Evolutionary conservation across 2,113 vertebrate genomes (phyloP).

Genomic region (Neomonachus schauinslandi): DNA sequence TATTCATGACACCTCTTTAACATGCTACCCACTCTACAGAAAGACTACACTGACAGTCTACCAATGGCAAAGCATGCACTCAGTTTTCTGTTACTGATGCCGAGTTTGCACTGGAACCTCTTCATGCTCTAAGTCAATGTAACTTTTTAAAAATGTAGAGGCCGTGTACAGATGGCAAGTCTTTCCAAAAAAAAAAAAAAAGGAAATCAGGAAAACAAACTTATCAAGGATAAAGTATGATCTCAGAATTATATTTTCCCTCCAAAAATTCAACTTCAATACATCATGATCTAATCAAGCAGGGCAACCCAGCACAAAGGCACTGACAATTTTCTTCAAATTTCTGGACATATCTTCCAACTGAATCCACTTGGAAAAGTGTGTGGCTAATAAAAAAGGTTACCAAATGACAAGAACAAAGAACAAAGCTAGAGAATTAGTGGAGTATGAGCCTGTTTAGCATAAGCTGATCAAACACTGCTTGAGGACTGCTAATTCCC

Average conservation of each 20-base stretch:
- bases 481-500: neutral
- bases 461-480: neutral
- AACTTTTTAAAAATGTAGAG: neutral
- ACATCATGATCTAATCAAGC: neutral
- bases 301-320: neutral
- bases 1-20: neutral
- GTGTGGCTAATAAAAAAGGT: neutral
- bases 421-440: neutral
- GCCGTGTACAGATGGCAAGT: neutral
- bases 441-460: neutral
- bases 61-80: neutral
- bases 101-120: neutral
- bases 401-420: slow-evolving; percentile 2
- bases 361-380: neutral
- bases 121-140: neutral
- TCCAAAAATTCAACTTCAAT: neutral
- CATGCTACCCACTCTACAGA: neutral
- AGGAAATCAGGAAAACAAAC: neutral
- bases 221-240: neutral
- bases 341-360: neutral
- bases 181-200: neutral
- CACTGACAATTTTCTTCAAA: neutral
- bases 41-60: neutral
- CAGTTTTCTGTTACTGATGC: neutral
- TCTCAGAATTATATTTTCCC: slow-evolving; percentile 19